Base-by-base conservation (phyloP, 1,140 invertebrate species). In the Drosophila sechellia region DNA sequence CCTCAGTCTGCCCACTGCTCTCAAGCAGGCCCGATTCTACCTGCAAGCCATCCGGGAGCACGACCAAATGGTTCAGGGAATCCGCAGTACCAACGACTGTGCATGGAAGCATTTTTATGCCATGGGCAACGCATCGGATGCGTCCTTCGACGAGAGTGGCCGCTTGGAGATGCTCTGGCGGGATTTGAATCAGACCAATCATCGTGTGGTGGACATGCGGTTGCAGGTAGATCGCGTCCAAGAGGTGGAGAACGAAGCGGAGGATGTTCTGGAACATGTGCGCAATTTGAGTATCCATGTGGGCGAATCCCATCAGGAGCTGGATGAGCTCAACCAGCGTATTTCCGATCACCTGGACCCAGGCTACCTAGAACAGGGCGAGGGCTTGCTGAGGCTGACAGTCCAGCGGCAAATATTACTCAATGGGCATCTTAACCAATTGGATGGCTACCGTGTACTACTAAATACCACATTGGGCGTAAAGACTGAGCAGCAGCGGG, bases 191-290 rank as follows among this genome's bases (percentile, higher is more conserved):
- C 77, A 80, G 35, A 81, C 81, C 0, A 90, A 91, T 37, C 69
- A 79, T 53, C 90, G 91, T 11, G 70, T 92, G n/a, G 64, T 86
- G 3, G 91, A 92, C 59, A 77, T 92, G 60, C 68, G 77, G 15
- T 63, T 92, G 11, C 76, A 83, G 12, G 57, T 77, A 2, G 92
- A 93, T 58, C 74, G 76, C 4, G 92, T 94, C 5, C 93, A 92
- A 78, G 90, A 90, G 3, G 92, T 92, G 37, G 92, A 92, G 13
- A 93, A 91, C 55, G 78, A 84, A 4, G 91, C 93, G 0, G 92
- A 93, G 0, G 93, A 93, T 46, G 80, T 90, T 0, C 89, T 92
- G 5, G 92, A 93, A 50, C 93, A 93, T 27, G 63, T 94, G 0
- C 65, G 57, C 11, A 83, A 91, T n/a, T 71, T 91, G 0, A 91